Conservation (phyloP, 2,888 invertebrate genomes). For the Lithophane ornitopus region DNA sequence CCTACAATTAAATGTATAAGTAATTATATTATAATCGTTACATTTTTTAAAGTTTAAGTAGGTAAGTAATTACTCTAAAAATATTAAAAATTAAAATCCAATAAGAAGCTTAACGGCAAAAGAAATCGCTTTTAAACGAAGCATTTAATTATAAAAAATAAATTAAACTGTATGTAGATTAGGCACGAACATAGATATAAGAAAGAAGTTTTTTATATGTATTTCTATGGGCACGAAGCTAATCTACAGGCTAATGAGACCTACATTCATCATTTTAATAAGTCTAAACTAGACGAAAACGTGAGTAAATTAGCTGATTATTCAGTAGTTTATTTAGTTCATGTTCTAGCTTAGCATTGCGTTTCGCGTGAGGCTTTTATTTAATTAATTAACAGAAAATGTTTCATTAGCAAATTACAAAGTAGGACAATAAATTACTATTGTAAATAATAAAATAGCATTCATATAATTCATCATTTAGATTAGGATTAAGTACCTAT, state of each 20-base stretch:
- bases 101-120: neutral
- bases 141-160: slow-evolving; percentile 13
- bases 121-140: neutral
- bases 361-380: slow-evolving; percentile 26
- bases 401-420: slow-evolving; percentile 1
- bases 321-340: slow-evolving; percentile 35
- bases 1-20: neutral
- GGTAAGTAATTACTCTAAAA: too few species aligned
- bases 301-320: slow-evolving; percentile 31
- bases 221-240: slow-evolving; percentile 1
- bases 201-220: too few species aligned
- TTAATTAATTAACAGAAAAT: slow-evolving; percentile 14
- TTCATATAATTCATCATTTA: neutral
- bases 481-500: neutral
- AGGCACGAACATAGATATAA: too few species aligned
- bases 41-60: too few species aligned
- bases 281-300: slow-evolving; percentile 19
- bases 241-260: slow-evolving; percentile 47
- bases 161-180: neutral
- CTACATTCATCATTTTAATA: slow-evolving; percentile 38
- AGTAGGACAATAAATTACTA: neutral
- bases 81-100: too few species aligned
- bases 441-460: neutral
- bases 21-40: too few species aligned
- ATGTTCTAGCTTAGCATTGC: slow-evolving; percentile 5